These are phyloP conservation scores for Microvelia longipes DNA, from an alignment of 1,140 invertebrate species.

Conservation along the genomic window DNA sequence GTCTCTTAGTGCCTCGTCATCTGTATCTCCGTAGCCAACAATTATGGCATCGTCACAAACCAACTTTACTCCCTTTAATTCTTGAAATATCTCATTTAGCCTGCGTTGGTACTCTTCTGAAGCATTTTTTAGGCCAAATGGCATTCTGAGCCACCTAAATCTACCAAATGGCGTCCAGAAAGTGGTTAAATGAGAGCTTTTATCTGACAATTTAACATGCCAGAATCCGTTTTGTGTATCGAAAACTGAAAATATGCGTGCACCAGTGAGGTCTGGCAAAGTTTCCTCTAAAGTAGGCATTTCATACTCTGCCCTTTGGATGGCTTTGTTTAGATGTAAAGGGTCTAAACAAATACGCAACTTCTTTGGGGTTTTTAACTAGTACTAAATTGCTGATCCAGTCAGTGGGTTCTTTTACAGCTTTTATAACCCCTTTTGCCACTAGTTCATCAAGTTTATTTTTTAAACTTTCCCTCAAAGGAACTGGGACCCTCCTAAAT, in stretches of 20 bases:
- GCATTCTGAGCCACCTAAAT: conserved; percentile 28
- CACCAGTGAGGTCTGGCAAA: neutral
- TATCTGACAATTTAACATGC: conserved; percentile 22
- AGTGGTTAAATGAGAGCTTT: conserved; percentile 30
- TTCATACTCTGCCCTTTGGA: neutral
- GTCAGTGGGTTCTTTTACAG: conserved; percentile 17
- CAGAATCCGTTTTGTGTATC: neutral
- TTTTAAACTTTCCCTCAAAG: conserved; percentile 15
- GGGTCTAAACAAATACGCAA: conserved; percentile 7
- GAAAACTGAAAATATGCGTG: neutral
- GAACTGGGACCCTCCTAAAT: conserved; percentile 16
- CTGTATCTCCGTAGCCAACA: neutral
- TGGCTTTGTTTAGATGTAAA: conserved; percentile 20
- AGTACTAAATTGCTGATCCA: conserved; percentile 20
- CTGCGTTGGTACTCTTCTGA: conserved; percentile 19
- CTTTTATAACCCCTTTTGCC: conserved; percentile 17
- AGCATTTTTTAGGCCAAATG: conserved; percentile 29
- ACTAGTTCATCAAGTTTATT: conserved; percentile 17
- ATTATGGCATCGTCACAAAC: neutral
- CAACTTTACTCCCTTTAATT: neutral
- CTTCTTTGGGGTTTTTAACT: conserved; percentile 6
- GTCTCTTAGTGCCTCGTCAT: neutral
- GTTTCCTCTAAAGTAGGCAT: neutral
- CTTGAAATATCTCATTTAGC: neutral
- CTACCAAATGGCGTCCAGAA: conserved; percentile 30